These are phyloP conservation scores for Scaptomyza caliginosa DNA, from an alignment of 2,888 invertebrate genomes.

Conservation along the genomic window DNA sequence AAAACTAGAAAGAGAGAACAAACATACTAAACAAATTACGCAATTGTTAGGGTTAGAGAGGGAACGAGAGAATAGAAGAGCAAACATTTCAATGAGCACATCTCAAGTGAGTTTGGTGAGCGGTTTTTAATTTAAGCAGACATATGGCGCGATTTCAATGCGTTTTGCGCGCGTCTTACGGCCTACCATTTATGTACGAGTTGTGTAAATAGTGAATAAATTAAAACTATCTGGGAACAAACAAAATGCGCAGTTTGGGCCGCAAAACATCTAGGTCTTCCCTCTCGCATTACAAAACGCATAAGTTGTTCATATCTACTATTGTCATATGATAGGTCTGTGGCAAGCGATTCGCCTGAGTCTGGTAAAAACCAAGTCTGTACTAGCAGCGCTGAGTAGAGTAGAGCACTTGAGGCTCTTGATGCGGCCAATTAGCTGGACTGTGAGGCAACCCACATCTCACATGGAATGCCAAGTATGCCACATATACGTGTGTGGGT, in stretches of 20 bases:
- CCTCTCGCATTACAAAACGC: constrained; percentile 47
- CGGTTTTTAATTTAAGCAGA: constrained; percentile 26
- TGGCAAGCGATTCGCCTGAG: constrained; percentile 38
- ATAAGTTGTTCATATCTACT: constrained; percentile 22
- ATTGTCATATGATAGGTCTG: constrained; percentile 46
- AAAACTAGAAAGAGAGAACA: constrained; percentile 29
- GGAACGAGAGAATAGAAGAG: constrained; percentile 6
- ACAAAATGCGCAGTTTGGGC: constrained; percentile 35
- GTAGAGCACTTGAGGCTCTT: constrained; percentile 42
- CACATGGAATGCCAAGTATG: constrained; percentile 35
- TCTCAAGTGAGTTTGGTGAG: constrained; percentile 22
- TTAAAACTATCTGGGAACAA: constrained; percentile 17
- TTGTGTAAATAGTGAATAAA: constrained; percentile 35
- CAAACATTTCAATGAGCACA: constrained; percentile 35
- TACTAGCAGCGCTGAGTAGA: constrained; percentile 6
- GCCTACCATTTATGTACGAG: background rate
- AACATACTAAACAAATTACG: constrained; percentile 57
- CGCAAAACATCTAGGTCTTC: constrained; percentile 62
- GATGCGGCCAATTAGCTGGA: constrained; percentile 44
- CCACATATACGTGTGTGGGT: constrained; percentile 23
- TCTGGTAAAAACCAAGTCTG: constrained; percentile 6
- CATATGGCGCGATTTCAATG: constrained; percentile 49
- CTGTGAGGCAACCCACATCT: constrained; percentile 45
- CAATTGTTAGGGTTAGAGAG: constrained; percentile 36
- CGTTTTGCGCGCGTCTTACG: constrained; percentile 48